phyloP scores from a whole-genome alignment of 2,797 vertebrate genomes.

The Parauchenoglanis ngamensis region DNA sequence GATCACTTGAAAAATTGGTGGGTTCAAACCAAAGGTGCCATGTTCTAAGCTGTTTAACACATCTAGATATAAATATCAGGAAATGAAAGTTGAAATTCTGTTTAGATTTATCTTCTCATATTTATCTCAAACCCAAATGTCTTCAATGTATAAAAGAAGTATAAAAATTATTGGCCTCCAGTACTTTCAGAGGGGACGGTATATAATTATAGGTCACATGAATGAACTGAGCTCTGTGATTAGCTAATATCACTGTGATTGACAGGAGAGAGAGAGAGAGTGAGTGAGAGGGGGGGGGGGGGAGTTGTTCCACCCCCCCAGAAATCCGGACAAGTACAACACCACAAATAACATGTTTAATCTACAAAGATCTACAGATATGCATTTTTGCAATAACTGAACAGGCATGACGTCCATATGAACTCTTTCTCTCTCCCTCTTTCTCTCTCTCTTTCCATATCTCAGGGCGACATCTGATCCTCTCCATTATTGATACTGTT shows the following conservation, averaged over 20 bases:
- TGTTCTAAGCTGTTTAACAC: too few species aligned
- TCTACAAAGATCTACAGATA: not conserved
- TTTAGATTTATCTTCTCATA: not conserved
- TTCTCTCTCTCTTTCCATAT: not conserved
- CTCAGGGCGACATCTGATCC: conserved; percentile 42
- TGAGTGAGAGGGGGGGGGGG: too few species aligned
- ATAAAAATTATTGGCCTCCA: not conserved
- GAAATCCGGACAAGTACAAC: not conserved
- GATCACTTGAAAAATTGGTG: too few species aligned
- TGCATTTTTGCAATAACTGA: not conserved
- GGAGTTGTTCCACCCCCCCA: not conserved
- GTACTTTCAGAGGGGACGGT: not conserved
- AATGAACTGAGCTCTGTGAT: not conserved
- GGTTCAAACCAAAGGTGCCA: too few species aligned
- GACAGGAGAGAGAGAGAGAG: not conserved
- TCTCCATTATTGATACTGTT: conserved; percentile 59
- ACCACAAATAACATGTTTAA: not conserved
- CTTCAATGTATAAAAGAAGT: too few species aligned
- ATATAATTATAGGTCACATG: not conserved
- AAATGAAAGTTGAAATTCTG: not conserved
- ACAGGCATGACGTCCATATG: not conserved
- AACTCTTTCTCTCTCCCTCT: not conserved
- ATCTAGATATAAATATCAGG: not conserved
- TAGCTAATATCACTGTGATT: not conserved
- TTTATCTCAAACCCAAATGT: not conserved